These are phyloP conservation scores for Neolamprologus devosi DNA, from an alignment of 2,113 vertebrate species.

Conservation along the genomic window DNA sequence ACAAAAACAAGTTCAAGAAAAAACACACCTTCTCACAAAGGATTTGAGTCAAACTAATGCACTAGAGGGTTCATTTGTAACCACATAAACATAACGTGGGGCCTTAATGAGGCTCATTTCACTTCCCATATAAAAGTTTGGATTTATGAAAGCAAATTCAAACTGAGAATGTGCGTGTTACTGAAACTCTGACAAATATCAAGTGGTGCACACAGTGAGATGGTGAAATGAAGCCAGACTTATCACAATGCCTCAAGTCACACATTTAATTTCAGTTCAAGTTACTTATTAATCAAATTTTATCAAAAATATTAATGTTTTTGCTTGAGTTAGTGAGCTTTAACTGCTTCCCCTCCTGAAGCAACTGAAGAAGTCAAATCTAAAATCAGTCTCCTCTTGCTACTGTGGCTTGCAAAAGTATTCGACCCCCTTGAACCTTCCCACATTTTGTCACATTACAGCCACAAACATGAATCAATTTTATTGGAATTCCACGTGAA, in stretches of 20 bases:
- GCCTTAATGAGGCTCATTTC: background rate
- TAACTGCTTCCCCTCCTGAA: background rate
- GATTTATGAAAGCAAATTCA: background rate
- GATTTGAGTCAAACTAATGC: background rate
- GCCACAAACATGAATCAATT: background rate
- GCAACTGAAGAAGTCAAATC: background rate
- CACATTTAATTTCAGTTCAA: background rate
- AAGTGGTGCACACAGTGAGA: background rate
- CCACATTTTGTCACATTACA: background rate
- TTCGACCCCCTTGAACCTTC: accelerated
- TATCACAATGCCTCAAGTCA: background rate
- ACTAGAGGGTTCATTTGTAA: background rate
- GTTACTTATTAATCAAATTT: background rate
- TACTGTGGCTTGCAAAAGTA: background rate
- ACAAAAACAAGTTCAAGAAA: background rate
- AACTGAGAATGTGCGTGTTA: background rate
- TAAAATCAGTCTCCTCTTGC: background rate
- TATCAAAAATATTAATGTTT: background rate
- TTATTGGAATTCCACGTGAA: background rate
- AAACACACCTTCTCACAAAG: background rate
- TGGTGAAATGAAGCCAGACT: background rate
- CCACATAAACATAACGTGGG: background rate
- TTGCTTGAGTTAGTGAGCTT: background rate
- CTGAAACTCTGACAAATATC: background rate
- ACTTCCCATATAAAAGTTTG: background rate